These are phyloP conservation scores for Papilio helenus DNA, from an alignment of 1,140 invertebrate species.

Conservation along the genomic window DNA sequence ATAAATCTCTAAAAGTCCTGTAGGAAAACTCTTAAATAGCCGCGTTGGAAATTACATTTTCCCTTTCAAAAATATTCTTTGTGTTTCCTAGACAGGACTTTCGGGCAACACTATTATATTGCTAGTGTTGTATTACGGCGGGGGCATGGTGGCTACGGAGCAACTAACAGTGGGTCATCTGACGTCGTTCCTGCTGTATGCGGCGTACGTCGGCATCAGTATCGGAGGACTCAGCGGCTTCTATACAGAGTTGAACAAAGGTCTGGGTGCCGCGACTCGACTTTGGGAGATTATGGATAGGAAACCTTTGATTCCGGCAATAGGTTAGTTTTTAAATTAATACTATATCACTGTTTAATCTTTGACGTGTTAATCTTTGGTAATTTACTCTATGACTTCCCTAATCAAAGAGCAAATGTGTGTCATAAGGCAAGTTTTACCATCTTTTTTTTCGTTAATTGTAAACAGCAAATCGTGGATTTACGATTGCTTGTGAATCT, in stretches of 20 bases:
- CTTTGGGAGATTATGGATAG: conserved; percentile 96
- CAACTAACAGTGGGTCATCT: conserved; percentile 94
- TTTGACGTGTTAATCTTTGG: neutral
- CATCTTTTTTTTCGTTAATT: conserved; percentile 6
- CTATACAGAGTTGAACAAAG: conserved; percentile 96
- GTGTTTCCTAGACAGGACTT: conserved; percentile 90
- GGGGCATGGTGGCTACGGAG: conserved; percentile 92
- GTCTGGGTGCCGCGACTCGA: conserved; percentile 93
- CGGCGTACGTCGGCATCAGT: conserved; percentile 95
- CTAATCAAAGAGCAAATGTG: neutral
- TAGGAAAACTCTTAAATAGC: no score
- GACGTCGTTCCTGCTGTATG: conserved; percentile 96
- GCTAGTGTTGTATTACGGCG: conserved; percentile 96
- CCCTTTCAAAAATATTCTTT: neutral
- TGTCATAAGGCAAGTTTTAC: conserved; percentile 17
- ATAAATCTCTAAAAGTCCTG: no score
- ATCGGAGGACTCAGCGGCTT: conserved; percentile 94
- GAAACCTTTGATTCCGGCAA: conserved; percentile 88
- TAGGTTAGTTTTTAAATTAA: conserved; percentile 76
- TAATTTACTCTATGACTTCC: neutral
- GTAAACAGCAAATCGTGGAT: no score
- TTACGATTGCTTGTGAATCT: no score
- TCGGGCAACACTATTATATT: conserved; percentile 96
- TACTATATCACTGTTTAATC: neutral
- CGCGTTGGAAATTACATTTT: neutral